Conservation (phyloP, 2,113 vertebrate genomes). For the Dicentrarchus labrax region DNA sequence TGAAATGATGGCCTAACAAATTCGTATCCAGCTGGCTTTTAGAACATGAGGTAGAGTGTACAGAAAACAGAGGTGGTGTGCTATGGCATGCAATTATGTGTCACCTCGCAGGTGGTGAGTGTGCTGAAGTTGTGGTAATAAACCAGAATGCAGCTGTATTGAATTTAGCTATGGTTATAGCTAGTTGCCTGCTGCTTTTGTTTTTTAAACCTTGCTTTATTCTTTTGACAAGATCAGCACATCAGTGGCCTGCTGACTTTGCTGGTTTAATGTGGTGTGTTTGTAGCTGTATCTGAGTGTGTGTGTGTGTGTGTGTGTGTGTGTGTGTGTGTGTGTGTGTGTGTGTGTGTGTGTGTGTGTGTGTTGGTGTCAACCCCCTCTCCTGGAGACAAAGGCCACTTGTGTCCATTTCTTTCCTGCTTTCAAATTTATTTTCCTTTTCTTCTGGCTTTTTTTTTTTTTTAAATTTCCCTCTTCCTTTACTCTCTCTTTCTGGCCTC, state of each 20-base stretch:
- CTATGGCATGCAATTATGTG: neutral
- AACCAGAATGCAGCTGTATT: neutral
- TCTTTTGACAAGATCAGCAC: slow-evolving; percentile 5
- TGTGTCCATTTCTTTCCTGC: slow-evolving; percentile 40
- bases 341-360: neutral
- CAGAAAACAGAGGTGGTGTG: neutral
- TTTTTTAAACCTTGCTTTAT: neutral
- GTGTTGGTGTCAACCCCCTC: neutral
- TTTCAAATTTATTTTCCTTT: slow-evolving; percentile 47
- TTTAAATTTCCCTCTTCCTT: slow-evolving; percentile 12
- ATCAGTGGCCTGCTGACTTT: slow-evolving; percentile 1
- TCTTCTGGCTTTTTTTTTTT: slow-evolving; percentile 28
- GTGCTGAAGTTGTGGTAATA: neutral
- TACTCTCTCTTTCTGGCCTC: slow-evolving; percentile 45
- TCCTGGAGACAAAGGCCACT: slow-evolving; percentile 46
- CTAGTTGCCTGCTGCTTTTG: no score
- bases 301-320: neutral
- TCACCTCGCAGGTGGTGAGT: neutral
- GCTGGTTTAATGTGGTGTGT: neutral
- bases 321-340: neutral
- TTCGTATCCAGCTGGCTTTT: neutral
- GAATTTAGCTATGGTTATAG: neutral
- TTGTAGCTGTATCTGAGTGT: neutral
- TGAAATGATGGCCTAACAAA: neutral
- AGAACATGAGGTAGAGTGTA: neutral